A percentile compares a stretch with the other conserved stretches of the same genome.
Evolutionary conservation across 2,797 vertebrate genomes (phyloP).

Genomic region (Manis crassicaudata): DNA sequence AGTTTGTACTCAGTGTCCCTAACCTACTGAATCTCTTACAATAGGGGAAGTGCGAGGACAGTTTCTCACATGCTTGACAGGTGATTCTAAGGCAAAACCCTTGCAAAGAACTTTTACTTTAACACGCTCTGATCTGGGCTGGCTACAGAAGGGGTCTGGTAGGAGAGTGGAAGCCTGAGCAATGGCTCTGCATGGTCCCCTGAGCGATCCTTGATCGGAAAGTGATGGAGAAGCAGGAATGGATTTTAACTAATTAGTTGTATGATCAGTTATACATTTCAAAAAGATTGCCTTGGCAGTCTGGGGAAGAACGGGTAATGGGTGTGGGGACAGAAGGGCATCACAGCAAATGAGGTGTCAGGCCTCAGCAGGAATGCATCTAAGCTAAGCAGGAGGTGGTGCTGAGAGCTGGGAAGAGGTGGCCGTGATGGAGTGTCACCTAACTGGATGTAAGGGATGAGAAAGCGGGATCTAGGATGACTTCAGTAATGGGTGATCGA

Average conservation of each 20-base stretch:
- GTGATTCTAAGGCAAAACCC: background rate
- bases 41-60: too few species aligned
- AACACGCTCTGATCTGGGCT: background rate
- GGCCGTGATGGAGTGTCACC: background rate
- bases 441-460: background rate
- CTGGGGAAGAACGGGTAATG: background rate
- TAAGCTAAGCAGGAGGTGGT: background rate
- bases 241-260: background rate
- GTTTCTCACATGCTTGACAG: background rate
- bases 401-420: background rate
- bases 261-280: background rate
- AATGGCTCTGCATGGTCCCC: background rate
- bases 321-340: background rate
- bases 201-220: background rate
- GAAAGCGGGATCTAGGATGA: background rate
- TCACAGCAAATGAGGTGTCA: rapidly evolving
- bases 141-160: background rate
- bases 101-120: background rate
- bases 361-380: background rate
- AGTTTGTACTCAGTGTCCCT: background rate
- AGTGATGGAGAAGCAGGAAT: background rate
- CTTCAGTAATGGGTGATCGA: background rate
- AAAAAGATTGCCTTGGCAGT: background rate
- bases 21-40: background rate
- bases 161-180: background rate